Base-by-base conservation (phyloP, 2,888 invertebrate genomes). In the Baronia brevicornis region DNA sequence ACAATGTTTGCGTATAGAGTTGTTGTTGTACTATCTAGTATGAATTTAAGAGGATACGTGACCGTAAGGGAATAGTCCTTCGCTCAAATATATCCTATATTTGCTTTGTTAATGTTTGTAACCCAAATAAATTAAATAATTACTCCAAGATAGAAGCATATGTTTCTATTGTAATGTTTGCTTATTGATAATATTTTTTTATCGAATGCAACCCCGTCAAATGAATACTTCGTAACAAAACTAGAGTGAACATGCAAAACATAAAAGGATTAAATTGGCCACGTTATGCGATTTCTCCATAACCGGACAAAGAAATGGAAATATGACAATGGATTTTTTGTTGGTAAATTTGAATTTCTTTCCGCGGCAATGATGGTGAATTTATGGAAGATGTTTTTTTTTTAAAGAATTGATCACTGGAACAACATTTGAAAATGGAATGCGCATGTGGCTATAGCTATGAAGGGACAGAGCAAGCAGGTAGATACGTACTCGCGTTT, bases 361-460 rank as follows among this genome's bases (percentile, higher is more conserved):
- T 58, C 48, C 49, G 43, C 50, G 39, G 47, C 38, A 54, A 53
- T 56, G 49, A 58, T 59, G 61, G 41, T 39, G 39, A 38, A 26
- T 30, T 59, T 65, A 60, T 60, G 61, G 63, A 71, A 64, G 55
- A 56, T 66, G 67, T 69, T 70, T 72, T 71, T 70, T 60, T 70
- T 69, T 58, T 63, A 64, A 49, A 64, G 54, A 60, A 33, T 43
- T 62, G 68, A 71, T 54, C 56, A 60, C 55, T 58, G 52, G 59
- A 60, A 66, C 65, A 69, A 60, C 65, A 63, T 69, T 70, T 62
- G 64, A 67, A 71, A 67, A 63, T 61, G 62, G 68, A 74, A 73
- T 75, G 72, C 58, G 74, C 78, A 78, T 78, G 66, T 72, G 79
- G 65, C 74, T 71, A 71, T 60, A 61, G 65, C 74, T 71, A 71